These are phyloP conservation scores for Watsonalla cultraria DNA, from an alignment of 2,888 invertebrate genomes.

Conservation along the genomic window DNA sequence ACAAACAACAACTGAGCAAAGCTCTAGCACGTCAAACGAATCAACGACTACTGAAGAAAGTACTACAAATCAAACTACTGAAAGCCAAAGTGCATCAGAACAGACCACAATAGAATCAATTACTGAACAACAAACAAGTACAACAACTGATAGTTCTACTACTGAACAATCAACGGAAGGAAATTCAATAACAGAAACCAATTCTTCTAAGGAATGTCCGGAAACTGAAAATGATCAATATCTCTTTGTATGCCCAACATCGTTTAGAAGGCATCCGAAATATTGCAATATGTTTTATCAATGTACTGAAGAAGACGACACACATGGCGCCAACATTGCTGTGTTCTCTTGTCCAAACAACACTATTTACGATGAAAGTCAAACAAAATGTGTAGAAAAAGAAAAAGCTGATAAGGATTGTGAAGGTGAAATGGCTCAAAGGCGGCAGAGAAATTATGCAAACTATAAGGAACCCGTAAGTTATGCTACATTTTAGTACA, in stretches of 20 bases:
- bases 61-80: constrained; percentile 22
- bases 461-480: constrained; percentile 80
- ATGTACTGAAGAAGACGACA: constrained; percentile 82
- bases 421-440: constrained; percentile 74
- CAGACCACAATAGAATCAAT: constrained; percentile 12
- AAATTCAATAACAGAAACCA: constrained; percentile 26
- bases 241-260: constrained; percentile 87
- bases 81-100: constrained; percentile 11
- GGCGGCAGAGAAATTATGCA: constrained; percentile 70
- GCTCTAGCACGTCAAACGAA: constrained; percentile 17
- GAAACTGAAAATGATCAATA: constrained; percentile 84
- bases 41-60: constrained; percentile 30
- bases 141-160: constrained; percentile 18
- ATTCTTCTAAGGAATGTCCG: constrained; percentile 59
- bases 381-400: constrained; percentile 85
- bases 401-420: constrained; percentile 78
- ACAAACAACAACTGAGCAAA: constrained; percentile 17
- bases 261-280: constrained; percentile 89
- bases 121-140: constrained; percentile 22
- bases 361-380: constrained; percentile 85
- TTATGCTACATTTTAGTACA: constrained; percentile 3
- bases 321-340: constrained; percentile 85
- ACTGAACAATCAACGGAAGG: constrained; percentile 21
- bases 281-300: constrained; percentile 92
- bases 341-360: constrained; percentile 87